Evolutionary conservation across 2,888 invertebrate genomes (phyloP), one percentile per base, ranked within the genome.

Genomic region (Invenusta paracnida): DNA sequence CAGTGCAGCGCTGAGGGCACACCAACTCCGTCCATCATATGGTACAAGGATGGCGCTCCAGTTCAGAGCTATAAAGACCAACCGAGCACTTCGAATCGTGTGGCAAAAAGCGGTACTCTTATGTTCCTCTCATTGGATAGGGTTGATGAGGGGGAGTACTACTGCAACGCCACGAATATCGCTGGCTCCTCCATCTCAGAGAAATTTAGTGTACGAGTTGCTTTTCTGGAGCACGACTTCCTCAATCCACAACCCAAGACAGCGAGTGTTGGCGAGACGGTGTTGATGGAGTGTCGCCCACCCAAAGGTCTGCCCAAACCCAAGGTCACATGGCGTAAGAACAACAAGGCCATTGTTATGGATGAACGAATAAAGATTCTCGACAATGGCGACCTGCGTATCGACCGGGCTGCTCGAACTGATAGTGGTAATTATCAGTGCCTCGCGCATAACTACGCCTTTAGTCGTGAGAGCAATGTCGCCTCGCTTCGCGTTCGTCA

Each of bases 21-120:
- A 2, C 90, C 90, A 5, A 82, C 87, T 28, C 89, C 90, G 0
- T 67, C 73, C 0, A 88, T 90, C 17, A 86, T 87, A 82, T 90
- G 90, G 90, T 89, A 87, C 85, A 89, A 89, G 85, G 89, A 89
- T 83, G 88, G 88, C 2, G 86, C 87, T 23, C 88, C 88, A 1
- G 84, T 89, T 5, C 30, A 28, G 13, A 82, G 48, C 30, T 31
- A 83, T 67, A 83, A 81, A 29, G 86, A 86, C n/a, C n/a, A 79
- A n/a, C 87, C 86, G 30, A 84, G 28, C n/a, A 86, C 86, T 1
- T 85, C 86, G n/a, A 86, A 84, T 23, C 30, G 66, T 28, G 29
- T 84, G 0, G 29, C 30, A 0, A 31, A 67, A 11, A 66, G 66
- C 23, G 73, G 30, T n/a, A 31, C 31, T 25, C 30, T 86, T 1